Conservation (phyloP, 2,113 vertebrate genomes). For the Tachuris rubrigastra region DNA sequence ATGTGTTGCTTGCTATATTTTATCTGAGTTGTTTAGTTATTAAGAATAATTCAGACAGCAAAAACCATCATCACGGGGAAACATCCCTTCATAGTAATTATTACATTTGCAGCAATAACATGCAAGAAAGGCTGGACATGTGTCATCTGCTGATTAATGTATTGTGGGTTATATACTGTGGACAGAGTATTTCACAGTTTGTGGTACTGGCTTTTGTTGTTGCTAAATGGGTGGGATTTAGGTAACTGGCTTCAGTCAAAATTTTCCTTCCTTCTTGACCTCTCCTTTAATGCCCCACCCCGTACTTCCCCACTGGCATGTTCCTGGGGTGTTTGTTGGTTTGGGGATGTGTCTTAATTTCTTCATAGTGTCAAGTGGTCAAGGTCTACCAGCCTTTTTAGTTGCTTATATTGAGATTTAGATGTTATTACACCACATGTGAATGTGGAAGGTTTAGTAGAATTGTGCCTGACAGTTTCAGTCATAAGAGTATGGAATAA, state of each 20-base stretch:
- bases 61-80: not conserved
- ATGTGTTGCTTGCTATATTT: not conserved
- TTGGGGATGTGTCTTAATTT: not conserved
- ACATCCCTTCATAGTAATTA: not conserved
- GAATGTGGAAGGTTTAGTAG: not conserved
- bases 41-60: not conserved
- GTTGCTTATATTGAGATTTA: not conserved
- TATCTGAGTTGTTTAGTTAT: not conserved
- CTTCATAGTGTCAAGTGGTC: not conserved
- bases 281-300: not conserved
- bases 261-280: not conserved
- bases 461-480: not conserved
- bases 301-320: not conserved
- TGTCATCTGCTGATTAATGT: not conserved
- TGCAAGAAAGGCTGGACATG: not conserved
- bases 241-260: not conserved
- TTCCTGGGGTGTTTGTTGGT: not conserved
- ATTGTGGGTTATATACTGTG: not conserved
- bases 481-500: not conserved
- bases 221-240: not conserved
- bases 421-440: not conserved
- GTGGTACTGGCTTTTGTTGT: not conserved
- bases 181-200: not conserved
- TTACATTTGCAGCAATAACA: not conserved
- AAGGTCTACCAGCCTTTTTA: not conserved